A percentile compares a stretch with the other conserved stretches of the same genome.
Evolutionary conservation across 92 coral and sea anemone genomes (phyloP).

Genomic region (Scolanthus callimorphus): DNA sequence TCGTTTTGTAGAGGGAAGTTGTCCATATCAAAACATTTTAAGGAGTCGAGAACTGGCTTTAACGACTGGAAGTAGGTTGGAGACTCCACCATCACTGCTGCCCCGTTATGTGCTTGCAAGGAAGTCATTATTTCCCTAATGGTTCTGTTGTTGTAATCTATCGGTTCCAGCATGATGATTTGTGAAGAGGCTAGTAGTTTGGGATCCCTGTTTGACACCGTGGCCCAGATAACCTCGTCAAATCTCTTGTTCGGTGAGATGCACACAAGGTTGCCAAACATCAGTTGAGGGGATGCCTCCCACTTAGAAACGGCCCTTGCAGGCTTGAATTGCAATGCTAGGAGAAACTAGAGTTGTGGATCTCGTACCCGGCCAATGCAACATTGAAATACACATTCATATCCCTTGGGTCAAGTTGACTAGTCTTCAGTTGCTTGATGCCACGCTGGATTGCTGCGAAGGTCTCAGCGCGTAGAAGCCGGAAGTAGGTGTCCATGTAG

Average conservation of each 20-base stretch:
- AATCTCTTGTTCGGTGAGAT: constrained; percentile 16
- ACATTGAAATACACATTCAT: constrained; percentile 27
- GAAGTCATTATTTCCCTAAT: constrained; percentile 7
- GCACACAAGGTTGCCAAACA: constrained; percentile 26
- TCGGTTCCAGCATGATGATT: constrained; percentile 15
- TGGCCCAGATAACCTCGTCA: constrained; percentile 28
- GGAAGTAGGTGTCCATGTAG: constrained; percentile 36
- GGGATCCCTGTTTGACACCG: constrained; percentile 22
- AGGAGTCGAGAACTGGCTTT: constrained; percentile 10
- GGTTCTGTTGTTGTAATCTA: constrained; percentile 8
- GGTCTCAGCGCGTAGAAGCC: constrained; percentile 29
- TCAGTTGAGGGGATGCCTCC: constrained; percentile 30
- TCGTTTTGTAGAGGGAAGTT: constrained; percentile 16
- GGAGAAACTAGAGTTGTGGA: constrained; percentile 15
- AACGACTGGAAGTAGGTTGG: constrained; percentile 26
- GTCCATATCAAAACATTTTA: constrained; percentile 20
- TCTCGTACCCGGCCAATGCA: constrained; percentile 12
- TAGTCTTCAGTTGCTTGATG: constrained; percentile 16
- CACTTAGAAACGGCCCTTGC: constrained; percentile 17
- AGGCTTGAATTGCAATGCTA: constrained; percentile 19
- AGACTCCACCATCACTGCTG: constrained; percentile 28
- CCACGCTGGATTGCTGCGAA: constrained; percentile 24
- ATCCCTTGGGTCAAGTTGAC: constrained; percentile 18
- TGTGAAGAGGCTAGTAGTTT: constrained; percentile 7
- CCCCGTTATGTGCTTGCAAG: constrained; percentile 21